Conservation (phyloP, 2,797 vertebrate species). For the Poecilia wingei region DNA sequence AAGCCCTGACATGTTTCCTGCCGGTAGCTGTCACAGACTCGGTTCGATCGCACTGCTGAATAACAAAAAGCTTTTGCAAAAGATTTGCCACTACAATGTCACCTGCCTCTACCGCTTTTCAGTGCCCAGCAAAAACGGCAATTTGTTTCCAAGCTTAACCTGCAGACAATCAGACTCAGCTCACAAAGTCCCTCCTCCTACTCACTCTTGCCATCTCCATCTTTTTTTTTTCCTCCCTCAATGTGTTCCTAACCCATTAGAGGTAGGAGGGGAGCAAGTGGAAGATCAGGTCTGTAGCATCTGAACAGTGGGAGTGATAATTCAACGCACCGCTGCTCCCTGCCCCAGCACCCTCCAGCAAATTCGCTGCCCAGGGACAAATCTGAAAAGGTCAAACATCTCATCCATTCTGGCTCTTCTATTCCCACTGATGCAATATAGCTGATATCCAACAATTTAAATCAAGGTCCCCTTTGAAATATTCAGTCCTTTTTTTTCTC, state of each 20-base stretch:
- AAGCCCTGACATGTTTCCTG: constrained; percentile 74
- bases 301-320: constrained; percentile 78
- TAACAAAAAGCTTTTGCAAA: constrained; percentile 66
- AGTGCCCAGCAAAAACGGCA: constrained; percentile 33
- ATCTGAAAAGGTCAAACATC: constrained; percentile 82
- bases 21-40: constrained; percentile 71
- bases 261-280: constrained; percentile 67
- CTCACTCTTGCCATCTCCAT: constrained; percentile 29
- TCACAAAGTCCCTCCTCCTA: constrained; percentile 19
- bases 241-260: constrained; percentile 72
- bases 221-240: constrained; percentile 28
- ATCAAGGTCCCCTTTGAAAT: constrained; percentile 70
- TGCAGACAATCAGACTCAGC: constrained; percentile 51
- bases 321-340: constrained; percentile 72
- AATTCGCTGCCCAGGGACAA: constrained; percentile 78
- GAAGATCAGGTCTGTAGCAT: constrained; percentile 64
- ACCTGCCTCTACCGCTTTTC: constrained; percentile 55
- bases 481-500: constrained; percentile 35
- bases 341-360: constrained; percentile 72
- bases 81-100: constrained; percentile 71
- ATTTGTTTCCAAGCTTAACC: constrained; percentile 72
- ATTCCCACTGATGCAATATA: constrained; percentile 74
- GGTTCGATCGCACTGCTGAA: constrained; percentile 64
- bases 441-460: constrained; percentile 70
- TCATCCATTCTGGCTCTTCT: constrained; percentile 70